Evolutionary conservation across 2,113 vertebrate genomes (phyloP).

Genomic region (Eidolon helvum): DNA sequence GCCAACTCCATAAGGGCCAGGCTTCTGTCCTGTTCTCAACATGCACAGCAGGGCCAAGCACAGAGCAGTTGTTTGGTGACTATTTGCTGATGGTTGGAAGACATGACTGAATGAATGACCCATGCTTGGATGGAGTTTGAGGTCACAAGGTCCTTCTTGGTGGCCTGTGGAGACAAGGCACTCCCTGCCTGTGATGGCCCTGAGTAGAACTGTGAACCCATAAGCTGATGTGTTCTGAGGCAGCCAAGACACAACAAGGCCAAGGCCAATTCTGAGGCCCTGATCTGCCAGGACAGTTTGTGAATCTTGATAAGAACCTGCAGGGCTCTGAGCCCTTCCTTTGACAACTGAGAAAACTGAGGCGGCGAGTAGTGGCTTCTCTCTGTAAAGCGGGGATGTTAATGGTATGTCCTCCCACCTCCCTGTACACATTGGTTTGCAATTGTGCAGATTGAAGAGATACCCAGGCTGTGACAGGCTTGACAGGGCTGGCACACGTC

Average conservation of each 20-base stretch:
- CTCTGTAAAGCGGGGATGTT: not conserved
- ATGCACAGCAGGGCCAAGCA: not conserved
- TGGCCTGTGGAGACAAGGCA: not conserved
- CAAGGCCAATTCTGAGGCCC: not conserved
- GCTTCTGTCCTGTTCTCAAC: not conserved
- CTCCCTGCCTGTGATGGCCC: not conserved
- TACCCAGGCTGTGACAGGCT: too few relatives aligned
- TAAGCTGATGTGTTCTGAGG: not conserved
- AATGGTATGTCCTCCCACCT: too few relatives aligned
- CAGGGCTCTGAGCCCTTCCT: not conserved
- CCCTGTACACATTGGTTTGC: accelerated
- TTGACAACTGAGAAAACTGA: not conserved
- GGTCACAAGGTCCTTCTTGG: not conserved
- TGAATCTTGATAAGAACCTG: not conserved
- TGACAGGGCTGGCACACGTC: not conserved
- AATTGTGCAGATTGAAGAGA: too few relatives aligned
- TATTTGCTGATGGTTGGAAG: not conserved
- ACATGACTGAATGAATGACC: not conserved
- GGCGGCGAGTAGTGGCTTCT: not conserved
- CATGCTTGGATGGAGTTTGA: not conserved
- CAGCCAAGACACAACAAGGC: not conserved
- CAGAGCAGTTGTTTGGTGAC: not conserved
- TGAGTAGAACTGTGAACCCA: not conserved
- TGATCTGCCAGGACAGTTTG: not conserved
- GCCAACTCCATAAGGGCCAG: accelerated